Percentiles rank a stretch among this genome's conserved stretches.
Evolutionary conservation across 2,113 vertebrate genomes (phyloP).

Genomic region (Chaetura pelagica): DNA sequence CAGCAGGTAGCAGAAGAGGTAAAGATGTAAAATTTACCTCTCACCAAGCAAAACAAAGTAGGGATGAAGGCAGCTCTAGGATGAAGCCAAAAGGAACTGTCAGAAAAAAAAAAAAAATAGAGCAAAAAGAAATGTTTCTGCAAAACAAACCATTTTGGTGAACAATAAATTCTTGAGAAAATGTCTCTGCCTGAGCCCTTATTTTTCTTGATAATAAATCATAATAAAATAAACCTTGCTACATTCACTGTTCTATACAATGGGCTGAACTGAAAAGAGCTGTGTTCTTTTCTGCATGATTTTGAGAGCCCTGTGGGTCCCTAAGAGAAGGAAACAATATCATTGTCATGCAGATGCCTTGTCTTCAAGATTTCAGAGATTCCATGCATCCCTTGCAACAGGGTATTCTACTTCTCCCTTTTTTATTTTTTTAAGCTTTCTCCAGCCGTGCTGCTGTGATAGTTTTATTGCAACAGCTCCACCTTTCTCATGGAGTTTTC

Average conservation of each 20-base stretch:
- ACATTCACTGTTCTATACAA: neutral
- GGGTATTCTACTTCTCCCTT: neutral
- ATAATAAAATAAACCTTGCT: conserved; percentile 43
- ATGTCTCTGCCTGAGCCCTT: conserved; percentile 40
- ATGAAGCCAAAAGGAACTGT: conserved; percentile 4
- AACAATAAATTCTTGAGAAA: conserved; percentile 63
- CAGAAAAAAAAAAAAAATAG: neutral
- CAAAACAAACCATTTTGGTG: conserved; percentile 57
- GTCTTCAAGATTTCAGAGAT: conserved; percentile 28
- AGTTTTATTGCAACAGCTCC: conserved; percentile 26
- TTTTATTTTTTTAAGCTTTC: conserved; percentile 10
- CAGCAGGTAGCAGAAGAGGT: neutral
- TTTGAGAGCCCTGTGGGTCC: conserved; percentile 38
- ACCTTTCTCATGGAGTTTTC: neutral
- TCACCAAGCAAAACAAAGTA: neutral
- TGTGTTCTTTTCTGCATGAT: conserved; percentile 41
- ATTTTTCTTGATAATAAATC: conserved; percentile 60
- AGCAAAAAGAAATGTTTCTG: conserved; percentile 46
- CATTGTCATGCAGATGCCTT: conserved; percentile 74
- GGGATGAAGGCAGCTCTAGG: neutral
- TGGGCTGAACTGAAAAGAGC: conserved; percentile 47
- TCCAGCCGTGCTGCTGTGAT: neutral
- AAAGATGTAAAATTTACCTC: neutral
- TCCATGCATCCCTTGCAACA: conserved; percentile 17
- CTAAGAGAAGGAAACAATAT: conserved; percentile 48